A percentile compares a stretch with the other conserved stretches of the same genome.
phyloP scores from a whole-genome alignment of 2,888 invertebrate species.

The Oeneis ivallda region DNA sequence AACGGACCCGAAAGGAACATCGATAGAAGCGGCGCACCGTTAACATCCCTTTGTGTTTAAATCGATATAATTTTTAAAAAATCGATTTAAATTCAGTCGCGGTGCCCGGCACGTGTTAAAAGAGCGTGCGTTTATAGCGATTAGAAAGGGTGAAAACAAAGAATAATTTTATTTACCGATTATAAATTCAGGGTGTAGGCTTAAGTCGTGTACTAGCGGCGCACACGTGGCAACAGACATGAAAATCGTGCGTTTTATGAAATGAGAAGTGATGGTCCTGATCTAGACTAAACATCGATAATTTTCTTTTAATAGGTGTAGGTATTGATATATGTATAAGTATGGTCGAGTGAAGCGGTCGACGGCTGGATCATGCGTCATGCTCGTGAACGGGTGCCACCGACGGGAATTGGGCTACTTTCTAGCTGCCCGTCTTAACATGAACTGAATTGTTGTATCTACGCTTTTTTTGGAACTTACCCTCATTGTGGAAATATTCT shows the following conservation, averaged over 20 bases:
- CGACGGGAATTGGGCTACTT: no score
- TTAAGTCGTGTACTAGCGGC: constrained; percentile 70
- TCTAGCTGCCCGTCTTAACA: no score
- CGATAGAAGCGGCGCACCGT: constrained; percentile 52
- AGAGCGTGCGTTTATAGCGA: constrained; percentile 68
- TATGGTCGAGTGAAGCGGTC: no score
- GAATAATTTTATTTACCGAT: constrained; percentile 72
- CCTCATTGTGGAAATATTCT: no score
- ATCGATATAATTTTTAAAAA: constrained; percentile 55
- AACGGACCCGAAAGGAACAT: constrained; percentile 47
- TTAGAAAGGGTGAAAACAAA: constrained; percentile 75
- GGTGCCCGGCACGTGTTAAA: constrained; percentile 63
- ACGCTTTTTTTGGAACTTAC: no score
- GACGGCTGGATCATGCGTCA: no score
- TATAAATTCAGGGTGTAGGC: constrained; percentile 71
- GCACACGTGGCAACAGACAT: constrained; percentile 78
- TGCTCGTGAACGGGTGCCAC: no score
- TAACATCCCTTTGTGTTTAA: constrained; percentile 60
- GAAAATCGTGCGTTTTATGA: constrained; percentile 73
- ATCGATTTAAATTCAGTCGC: constrained; percentile 65
- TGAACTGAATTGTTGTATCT: no score
- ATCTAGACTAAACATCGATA: constrained; percentile 4
- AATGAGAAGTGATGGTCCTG: constrained; percentile 50
- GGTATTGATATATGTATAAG: no score
- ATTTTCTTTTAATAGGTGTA: no score